Evolutionary conservation across 2,797 vertebrate species (phyloP), one percentile per base, ranked within the genome.

Genomic region (Tragopan temminckii): DNA sequence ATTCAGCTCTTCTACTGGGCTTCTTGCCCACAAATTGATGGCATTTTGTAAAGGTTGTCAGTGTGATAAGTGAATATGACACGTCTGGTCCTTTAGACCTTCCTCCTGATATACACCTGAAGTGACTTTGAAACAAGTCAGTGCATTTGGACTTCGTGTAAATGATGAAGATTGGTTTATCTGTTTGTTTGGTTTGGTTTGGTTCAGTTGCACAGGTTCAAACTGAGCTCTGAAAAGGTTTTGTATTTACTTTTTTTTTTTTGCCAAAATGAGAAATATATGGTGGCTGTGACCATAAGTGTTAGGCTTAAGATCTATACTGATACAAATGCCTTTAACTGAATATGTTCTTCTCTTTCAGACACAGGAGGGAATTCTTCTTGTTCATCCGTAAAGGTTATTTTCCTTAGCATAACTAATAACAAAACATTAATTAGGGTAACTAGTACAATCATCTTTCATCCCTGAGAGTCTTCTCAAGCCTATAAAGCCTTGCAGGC

Each of bases 341-440:
- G 35, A 45, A 61, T 57, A 19, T 45, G 36, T 59, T 89, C 1
- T 7, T 64, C 9, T 88, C 11, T 63, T 77, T 81, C 38, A 61
- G 79, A 89, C 16, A 53, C 10, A 29, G 25, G 43, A 80, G 48
- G 43, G 57, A 88, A 68, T 88, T 95, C 58, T 64, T 83, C 66
- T 67, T 83, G 43, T 57, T 87, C 3, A 0, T 74, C 45, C 79
- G 90, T 74, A 86, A 84, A 90, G 61, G 67, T 88, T 80, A 53
- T 76, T 74, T 42, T 82, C 42, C 23, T 25, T 75, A 43, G 35
- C 74, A 64, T 85, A 38, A 40, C 69, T 88, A 91, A 80, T 72
- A 91, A 59, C 43, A 91, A 92, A 92, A 76, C 89, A 95, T 90
- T 93, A 94, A 94, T 94, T 84, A 64, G 48, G 58, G 42, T 91